Percentiles rank a stretch among this genome's conserved stretches.
Conservation (phyloP, 2,797 vertebrate genomes). For the Danionella dracula region DNA sequence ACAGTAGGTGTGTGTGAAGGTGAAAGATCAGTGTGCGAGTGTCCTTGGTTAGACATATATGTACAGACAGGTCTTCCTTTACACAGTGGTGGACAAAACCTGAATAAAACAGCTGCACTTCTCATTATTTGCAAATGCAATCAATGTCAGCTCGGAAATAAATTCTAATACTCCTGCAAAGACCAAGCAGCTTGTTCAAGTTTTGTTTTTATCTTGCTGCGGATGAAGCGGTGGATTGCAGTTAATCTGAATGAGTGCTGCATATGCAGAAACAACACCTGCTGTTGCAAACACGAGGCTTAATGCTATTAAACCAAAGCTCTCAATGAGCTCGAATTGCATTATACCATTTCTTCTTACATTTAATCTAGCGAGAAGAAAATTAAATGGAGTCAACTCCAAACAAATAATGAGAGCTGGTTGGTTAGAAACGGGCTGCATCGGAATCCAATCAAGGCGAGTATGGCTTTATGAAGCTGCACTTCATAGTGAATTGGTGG, state of each 20-base stretch:
- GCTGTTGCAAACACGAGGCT: constrained; percentile 52
- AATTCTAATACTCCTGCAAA: no score
- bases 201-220: neutral
- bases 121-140: no score
- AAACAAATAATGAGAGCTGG: constrained; percentile 56
- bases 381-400: constrained; percentile 65
- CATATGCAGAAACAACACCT: constrained; percentile 61
- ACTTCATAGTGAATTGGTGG: no score
- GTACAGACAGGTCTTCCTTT: neutral
- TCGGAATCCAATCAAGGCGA: constrained; percentile 64
- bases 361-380: constrained; percentile 64
- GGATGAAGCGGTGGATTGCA: constrained; percentile 49
- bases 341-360: constrained; percentile 64
- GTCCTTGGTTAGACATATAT: constrained; percentile 7
- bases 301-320: constrained; percentile 69
- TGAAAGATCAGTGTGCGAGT: constrained; percentile 4
- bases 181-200: no score
- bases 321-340: constrained; percentile 61
- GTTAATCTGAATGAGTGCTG: constrained; percentile 68
- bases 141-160: neutral
- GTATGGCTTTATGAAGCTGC: constrained; percentile 19
- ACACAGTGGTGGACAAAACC: neutral
- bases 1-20: constrained; percentile 20
- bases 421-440: no score
- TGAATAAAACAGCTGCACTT: neutral